Base-by-base conservation (phyloP, 2,888 invertebrate genomes). In the Papilio elwesi region DNA sequence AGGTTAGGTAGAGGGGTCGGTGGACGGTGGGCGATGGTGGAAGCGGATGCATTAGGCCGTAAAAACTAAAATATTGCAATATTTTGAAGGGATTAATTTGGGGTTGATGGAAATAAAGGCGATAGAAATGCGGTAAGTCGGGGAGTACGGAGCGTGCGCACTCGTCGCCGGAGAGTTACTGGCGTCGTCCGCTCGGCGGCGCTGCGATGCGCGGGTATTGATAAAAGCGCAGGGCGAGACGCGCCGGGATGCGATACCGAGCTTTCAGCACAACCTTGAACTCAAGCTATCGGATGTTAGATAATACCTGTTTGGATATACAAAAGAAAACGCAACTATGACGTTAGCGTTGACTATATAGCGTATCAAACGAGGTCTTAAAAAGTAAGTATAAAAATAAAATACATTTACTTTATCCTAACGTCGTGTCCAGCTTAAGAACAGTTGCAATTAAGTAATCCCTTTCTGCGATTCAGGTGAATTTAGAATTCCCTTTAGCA, bases 141-240 rank as follows among this genome's bases (percentile, higher is more conserved):
- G 83, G 84, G 85, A 84, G 81, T 83, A 86, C 79, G 85, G 93
- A 90, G 92, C 83, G 87, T 92, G 92, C 93, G 93, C 93, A 92
- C 79, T 90, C 83, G 85, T 82, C 82, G 80, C 87, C 82, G 80
- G 77, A 77, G 76, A 75, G 77, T 82, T 88, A 90, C 91, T 91
- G 90, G 78, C 85, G 83, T 75, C 80, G 79, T 82, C 84, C 91
- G 85, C 73, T 79, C 86, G 92, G 84, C 88, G 91, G 92, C 92
- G 91, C 86, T 87, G 83, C 76, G 75, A 74, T 80, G 79, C 78
- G 72, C 78, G 76, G 76, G 86, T 92, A 91, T 91, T 91, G 92
- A 92, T 89, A 91, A 90, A 92, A 90, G 89, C 89, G 91, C 87
- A 88, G 87, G 88, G 89, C 89, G 84, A 82, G 81, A 63, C 82